Base-by-base conservation (phyloP, 35 echinoderm and acorn worm species). In the Ophiothrix spiculata region DNA sequence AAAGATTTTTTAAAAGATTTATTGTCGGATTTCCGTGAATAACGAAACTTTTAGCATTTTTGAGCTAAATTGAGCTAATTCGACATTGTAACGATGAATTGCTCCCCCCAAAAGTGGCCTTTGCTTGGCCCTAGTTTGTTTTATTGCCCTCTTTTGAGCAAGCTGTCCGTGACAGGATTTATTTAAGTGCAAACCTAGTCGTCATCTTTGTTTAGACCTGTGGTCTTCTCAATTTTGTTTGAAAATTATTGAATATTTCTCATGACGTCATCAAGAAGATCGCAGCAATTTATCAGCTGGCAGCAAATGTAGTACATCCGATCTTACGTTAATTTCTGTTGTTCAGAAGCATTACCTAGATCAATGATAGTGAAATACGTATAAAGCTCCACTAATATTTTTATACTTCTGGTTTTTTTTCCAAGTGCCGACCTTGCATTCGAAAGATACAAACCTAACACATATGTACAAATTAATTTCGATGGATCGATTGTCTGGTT, bases 401-500 rank as follows among this genome's bases (percentile, higher is more conserved):
- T 25, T 39, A 79, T 38, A 19, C 4, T 23, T 37, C 21, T 79
- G 16, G 28, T 39, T 79, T 79, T 17, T 39, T 40, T n/a, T 79
- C 39, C 13, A 23, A 79, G 77, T 31, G 77, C 39, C 39, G 77
- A 38, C 17, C 23, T 0, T 2, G 2, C 16, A 21, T 79, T 79
- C 39, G 77, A 79, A 79, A 36, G 37, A 19, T 41, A 41, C 37
- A 79, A 80, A 69, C 6, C 60, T 33, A 56, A 80, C 25, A 56
- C 78, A 4, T 37, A 38, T 32, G 77, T 77, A 60, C 1, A 56
- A 8, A 32, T 88, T 0, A 32, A 37, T 39, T 10, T 25, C 11
- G 56, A 80, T 25, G 86, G 86, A 49, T 6, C n/a, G 12, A 56
- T 81, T 0, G 17, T 88, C 0, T 88, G 49, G 75, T 64, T 8